Evolutionary conservation across 2,113 vertebrate genomes (phyloP), one percentile per base, ranked within the genome.

Genomic region (Heteronetta atricapilla): DNA sequence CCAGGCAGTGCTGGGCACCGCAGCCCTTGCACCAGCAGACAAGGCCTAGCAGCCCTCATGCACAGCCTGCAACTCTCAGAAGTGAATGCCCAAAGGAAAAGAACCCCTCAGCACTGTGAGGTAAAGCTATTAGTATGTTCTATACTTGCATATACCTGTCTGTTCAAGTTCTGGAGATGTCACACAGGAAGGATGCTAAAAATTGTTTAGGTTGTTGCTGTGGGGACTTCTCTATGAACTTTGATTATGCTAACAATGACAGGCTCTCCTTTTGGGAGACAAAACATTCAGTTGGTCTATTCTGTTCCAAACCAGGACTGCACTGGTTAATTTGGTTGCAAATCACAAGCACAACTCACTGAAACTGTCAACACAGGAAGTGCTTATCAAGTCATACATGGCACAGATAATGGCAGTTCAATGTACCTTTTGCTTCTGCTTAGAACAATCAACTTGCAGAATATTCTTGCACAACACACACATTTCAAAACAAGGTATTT

Each of bases 81-180:
- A 11, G 2, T 15, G 8, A 20, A 5, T 0, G 5, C 13, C 0
- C 1, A 48, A n/a, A 76, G 44, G n/a, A 58, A 33, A 74, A 79
- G 40, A 82, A 25, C 9, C 38, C 26, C 60, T 70, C 25, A 5
- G 46, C 74, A n/a, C 4, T 0, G 19, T 3, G 8, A 15, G 36
- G 15, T 3, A 78, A 75, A 92, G 73, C 67, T 33, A 23, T 1
- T 11, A 36, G 19, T 0, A 17, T 2, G 16, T 29, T 3, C 46
- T 26, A 36, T 53, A 26, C 3, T 1, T 3, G 42, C 36, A 26
- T 0, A 7, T 3, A 50, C 34, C 52, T 8, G 17, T 2, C 28
- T 26, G 3, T 0, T 1, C 6, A 25, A 56, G 67, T 11, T 60
- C 2, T 44, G 60, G 66, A 72, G 48, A 15, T 2, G 9, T 10